These are phyloP conservation scores for Papilio dardanus DNA, from an alignment of 1,140 invertebrate genomes.

Conservation along the genomic window DNA sequence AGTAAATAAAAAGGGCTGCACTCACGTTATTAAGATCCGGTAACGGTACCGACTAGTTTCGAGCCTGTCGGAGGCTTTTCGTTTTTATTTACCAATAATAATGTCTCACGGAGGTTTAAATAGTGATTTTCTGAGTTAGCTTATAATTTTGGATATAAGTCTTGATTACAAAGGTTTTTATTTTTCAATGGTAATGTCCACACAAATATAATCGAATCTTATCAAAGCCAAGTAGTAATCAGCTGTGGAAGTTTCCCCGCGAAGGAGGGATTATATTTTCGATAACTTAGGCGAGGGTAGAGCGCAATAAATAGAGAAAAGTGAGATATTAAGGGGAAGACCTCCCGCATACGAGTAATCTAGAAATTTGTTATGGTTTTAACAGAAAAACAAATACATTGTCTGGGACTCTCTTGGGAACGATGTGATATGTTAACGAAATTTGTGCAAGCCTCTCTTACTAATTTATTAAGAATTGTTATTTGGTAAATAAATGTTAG, in stretches of 20 bases:
- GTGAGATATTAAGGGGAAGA: constrained; percentile 56
- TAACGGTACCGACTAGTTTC: no score
- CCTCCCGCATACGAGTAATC: constrained; percentile 60
- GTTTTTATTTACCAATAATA: no score
- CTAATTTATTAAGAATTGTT: constrained; percentile 51
- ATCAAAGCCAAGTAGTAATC: constrained; percentile 74
- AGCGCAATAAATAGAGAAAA: constrained; percentile 74
- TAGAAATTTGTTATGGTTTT: constrained; percentile 77
- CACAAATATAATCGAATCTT: constrained; percentile 48
- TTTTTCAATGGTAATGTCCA: constrained; percentile 45
- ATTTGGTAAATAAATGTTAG: constrained; percentile 27
- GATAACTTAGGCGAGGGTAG: constrained; percentile 75
- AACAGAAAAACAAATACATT: constrained; percentile 59
- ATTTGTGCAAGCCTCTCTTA: constrained; percentile 43
- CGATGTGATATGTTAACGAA: constrained; percentile 50
- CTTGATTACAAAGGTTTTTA: neutral
- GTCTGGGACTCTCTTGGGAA: constrained; percentile 58
- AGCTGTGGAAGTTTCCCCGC: constrained; percentile 71
- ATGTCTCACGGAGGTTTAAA: no score
- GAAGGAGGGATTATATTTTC: constrained; percentile 79
- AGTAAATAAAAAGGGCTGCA: no score
- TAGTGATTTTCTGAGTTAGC: neutral
- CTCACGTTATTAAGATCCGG: no score
- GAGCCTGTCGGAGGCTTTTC: no score
- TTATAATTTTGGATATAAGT: neutral